Evolutionary conservation across 2,888 invertebrate genomes (phyloP).

Genomic region (Aporophyla lueneburgensis): DNA sequence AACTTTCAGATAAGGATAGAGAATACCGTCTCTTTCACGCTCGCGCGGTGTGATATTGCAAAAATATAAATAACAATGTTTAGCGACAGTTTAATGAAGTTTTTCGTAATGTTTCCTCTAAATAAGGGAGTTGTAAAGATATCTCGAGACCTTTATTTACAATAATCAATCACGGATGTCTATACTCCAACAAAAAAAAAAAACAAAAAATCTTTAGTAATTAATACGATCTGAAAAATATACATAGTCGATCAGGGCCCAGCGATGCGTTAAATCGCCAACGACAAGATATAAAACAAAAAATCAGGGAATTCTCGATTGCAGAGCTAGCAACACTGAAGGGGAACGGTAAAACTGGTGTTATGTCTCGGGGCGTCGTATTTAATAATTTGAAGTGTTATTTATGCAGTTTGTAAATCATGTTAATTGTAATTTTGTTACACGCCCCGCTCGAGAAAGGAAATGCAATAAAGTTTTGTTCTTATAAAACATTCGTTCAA

Average conservation of each 20-base stretch:
- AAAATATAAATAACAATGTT: constrained; percentile 77
- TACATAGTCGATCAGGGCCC: constrained; percentile 57
- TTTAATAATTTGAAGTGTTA: constrained; percentile 81
- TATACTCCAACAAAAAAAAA: constrained; percentile 29
- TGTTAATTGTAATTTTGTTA: constrained; percentile 86
- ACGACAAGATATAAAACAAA: constrained; percentile 64
- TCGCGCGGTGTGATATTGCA: constrained; percentile 49
- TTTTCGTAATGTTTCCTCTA: constrained; percentile 40
- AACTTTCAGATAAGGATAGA: constrained; percentile 64
- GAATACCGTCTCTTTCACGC: constrained; percentile 49
- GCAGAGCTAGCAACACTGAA: constrained; percentile 61
- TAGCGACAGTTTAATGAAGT: constrained; percentile 78
- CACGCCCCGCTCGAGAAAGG: constrained; percentile 70
- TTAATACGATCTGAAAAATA: constrained; percentile 54
- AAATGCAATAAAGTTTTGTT: constrained; percentile 70
- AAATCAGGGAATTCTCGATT: constrained; percentile 60
- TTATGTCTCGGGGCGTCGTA: constrained; percentile 72
- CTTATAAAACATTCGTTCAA: constrained; percentile 67
- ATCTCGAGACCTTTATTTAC: constrained; percentile 36
- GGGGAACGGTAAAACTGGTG: constrained; percentile 63
- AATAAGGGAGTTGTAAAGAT: constrained; percentile 48
- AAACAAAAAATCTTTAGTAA: constrained; percentile 46
- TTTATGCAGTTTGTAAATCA: constrained; percentile 85
- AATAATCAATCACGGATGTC: constrained; percentile 26
- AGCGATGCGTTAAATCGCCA: constrained; percentile 61